Evolutionary conservation across 2,888 invertebrate species (phyloP), one percentile per base, ranked within the genome.

Genomic region (Coenonympha arcania): DNA sequence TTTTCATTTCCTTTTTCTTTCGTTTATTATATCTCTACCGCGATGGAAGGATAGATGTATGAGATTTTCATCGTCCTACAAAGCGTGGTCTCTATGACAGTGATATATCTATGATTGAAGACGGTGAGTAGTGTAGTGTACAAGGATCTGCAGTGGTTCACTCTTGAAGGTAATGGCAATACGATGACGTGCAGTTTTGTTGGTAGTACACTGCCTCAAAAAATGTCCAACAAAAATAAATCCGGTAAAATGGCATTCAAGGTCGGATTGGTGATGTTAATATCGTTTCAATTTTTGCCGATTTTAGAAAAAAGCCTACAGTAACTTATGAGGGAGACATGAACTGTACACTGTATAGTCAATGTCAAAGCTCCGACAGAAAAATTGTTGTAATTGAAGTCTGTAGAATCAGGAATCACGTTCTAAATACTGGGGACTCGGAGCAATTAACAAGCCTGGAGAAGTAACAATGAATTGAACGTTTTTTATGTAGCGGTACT

Each of bases 41-140:
- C 1, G 6, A 6, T 8, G 1, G 13, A 24, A 15, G 6, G 11
- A 2, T 39, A 39, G 8, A 39, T 15, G 15, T 9, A 24, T 37
- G 20, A 13, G 24, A 39, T 22, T 39, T 39, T 22, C 88, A 89
- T 15, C 89, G 86, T 47, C 79, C 95, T 39, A 87, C 88, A 30
- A 91, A 91, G 44, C 79, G 95, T 33, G 88, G 90, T 4, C 81
- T 95, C 4, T 93, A 93, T 56, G 95, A 94, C 63, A 95, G 94
- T 70, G 94, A 95, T 62, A 93, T 95, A 57, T 92, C 93, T 0
- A 93, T 94, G 72, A 90, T 95, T 34, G 91, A 93, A n/a, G 90
- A 89, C 47, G 93, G 92, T 52, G 91, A 93, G 0, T 76, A 93
- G 0, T 76, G 92, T 18, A 84, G 72, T 4, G 52, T 79, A 81